Evolutionary conservation across 2,888 invertebrate species (phyloP), one percentile per base, ranked within the genome.

Genomic region (Troides oblongomaculatus): DNA sequence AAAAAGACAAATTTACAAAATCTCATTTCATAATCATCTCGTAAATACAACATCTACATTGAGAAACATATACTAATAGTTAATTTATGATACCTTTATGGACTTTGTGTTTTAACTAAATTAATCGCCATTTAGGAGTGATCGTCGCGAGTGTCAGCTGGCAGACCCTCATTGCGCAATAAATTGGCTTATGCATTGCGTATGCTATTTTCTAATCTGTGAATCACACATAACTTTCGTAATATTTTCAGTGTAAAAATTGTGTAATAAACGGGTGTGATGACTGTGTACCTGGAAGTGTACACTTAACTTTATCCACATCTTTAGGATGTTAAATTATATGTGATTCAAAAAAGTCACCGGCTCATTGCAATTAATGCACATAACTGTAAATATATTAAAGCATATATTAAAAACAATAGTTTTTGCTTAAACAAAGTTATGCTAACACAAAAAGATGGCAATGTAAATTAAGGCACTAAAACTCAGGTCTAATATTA

Each of bases 91-190:
- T 14, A 12, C 46, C 12, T 46, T 79, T 74, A 76, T 75, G 76
- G 76, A 73, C 75, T 81, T 85, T 82, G 79, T 78, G 80, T 83
- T 82, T 83, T 81, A 82, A 79, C 75, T 72, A 75, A 77, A 84
- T 85, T 82, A 87, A 83, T 79, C 76, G 74, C 73, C 75, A 75
- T 81, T 81, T 87, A 77, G 78, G 78, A 80, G 82, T 80, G 77
- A 80, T 80, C 79, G 74, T 77, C 77, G 78, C 77, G 81, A 80
- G 75, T 74, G 73, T 75, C 78, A 77, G 72, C 70, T 78, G 80
- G 81, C 85, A 78, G 82, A 81, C 84, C 85, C 83, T 82, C 76
- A 74, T 88, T 85, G 79, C 75, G 82, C 76, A 89, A 89, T 73
- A 72, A 75, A 81, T 81, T 76, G 78, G 77, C 81, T 79, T 75